Percentiles rank a stretch among this genome's conserved stretches.
These are phyloP conservation scores for Arbacia lixula DNA, from an alignment of 53 echinoderm and acorn worm genomes.

Conservation along the genomic window DNA sequence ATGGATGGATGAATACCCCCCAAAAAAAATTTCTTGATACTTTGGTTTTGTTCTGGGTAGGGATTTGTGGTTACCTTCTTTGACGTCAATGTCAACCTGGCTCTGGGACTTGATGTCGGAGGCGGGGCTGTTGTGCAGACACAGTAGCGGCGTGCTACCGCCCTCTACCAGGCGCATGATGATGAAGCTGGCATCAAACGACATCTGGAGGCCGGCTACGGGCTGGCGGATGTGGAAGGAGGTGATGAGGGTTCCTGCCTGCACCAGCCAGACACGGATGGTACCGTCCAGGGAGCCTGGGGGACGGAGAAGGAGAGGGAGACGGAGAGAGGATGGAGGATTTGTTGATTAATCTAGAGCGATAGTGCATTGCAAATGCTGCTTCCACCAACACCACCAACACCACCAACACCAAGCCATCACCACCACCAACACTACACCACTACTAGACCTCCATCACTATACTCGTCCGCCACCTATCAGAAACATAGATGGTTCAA, in stretches of 20 bases:
- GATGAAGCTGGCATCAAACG: conserved; percentile 94
- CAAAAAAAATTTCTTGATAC: too few relatives aligned
- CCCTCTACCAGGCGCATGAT: conserved; percentile 82
- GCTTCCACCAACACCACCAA: not conserved
- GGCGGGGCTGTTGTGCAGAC: conserved; percentile 95
- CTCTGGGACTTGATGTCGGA: conserved; percentile 96
- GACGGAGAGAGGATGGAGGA: too few relatives aligned
- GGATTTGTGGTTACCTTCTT: conserved; percentile 96
- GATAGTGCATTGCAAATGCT: too few relatives aligned
- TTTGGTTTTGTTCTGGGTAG: too few relatives aligned
- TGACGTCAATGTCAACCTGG: conserved; percentile 91
- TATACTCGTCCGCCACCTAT: too few relatives aligned
- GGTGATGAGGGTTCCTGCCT: conserved; percentile 84
- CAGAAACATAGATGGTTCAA: too few relatives aligned
- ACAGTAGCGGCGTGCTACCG: conserved; percentile 81
- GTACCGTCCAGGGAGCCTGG: conserved; percentile 94
- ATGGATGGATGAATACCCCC: too few relatives aligned
- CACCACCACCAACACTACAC: too few relatives aligned
- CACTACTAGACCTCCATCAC: too few relatives aligned
- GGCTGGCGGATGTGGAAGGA: conserved; percentile 93
- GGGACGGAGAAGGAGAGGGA: too few relatives aligned
- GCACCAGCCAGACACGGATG: conserved; percentile 86
- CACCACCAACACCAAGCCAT: too few relatives aligned
- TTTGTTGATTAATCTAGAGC: too few relatives aligned
- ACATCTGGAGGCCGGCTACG: conserved; percentile 87